Evolutionary conservation across 2,888 invertebrate species (phyloP).

Genomic region (Busseola fusca): DNA sequence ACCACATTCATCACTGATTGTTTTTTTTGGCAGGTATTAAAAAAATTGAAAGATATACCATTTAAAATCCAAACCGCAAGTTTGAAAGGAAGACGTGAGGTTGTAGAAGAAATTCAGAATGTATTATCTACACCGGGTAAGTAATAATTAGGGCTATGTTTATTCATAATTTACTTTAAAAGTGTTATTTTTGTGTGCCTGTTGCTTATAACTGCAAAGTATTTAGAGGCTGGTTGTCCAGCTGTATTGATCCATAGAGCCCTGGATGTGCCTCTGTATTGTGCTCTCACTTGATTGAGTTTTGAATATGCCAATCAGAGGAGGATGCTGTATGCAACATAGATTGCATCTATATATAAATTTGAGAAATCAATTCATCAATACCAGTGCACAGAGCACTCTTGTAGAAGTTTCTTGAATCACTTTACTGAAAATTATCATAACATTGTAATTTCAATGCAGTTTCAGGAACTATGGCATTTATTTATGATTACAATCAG

Average conservation of each 20-base stretch:
- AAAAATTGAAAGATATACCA: constrained; percentile 92
- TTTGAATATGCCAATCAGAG: constrained; percentile 41
- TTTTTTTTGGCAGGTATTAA: constrained; percentile 88
- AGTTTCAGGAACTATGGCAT: neutral
- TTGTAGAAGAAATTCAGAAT: constrained; percentile 91
- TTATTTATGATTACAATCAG: constrained; percentile 1
- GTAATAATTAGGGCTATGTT: constrained; percentile 24
- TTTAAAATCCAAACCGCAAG: constrained; percentile 92
- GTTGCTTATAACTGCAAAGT: constrained; percentile 25
- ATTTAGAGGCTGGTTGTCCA: constrained; percentile 59
- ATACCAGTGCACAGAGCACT: constrained; percentile 12
- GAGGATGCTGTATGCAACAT: constrained; percentile 40
- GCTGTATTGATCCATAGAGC: constrained; percentile 66
- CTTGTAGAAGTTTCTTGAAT: constrained; percentile 1
- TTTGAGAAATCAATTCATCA: constrained; percentile 31
- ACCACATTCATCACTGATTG: constrained; percentile 45
- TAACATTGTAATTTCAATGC: neutral
- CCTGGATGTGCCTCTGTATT: constrained; percentile 54
- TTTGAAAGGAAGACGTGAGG: constrained; percentile 91
- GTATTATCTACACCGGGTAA: constrained; percentile 93
- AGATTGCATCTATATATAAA: constrained; percentile 36
- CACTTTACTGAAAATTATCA: neutral
- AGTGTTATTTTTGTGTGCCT: constrained; percentile 10
- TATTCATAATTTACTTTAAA: constrained; percentile 20
- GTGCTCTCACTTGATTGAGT: constrained; percentile 44